Base-by-base conservation (phyloP, 2,797 vertebrate species). In the Schizothorax lantsangensis region DNA sequence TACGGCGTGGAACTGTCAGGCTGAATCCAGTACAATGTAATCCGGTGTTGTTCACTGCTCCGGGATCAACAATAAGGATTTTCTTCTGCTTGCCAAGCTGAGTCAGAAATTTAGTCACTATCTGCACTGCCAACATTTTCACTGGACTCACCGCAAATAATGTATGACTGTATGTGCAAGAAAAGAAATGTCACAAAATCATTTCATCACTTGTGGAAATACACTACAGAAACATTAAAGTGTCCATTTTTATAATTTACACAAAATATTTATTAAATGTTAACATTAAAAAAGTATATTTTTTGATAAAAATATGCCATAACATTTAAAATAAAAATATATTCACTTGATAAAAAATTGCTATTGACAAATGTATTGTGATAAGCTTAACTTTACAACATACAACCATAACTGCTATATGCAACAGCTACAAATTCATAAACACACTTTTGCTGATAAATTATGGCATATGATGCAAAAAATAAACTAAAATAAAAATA, bases 31-130 rank as follows among this genome's bases (percentile, higher is more conserved):
- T 23, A 79, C 78, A 79, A 77, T 38, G 64, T 36, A 47, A 79
- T 54, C 74, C 49, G 33, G 81, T 84, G 81, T 66, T 30, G 69
- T 79, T 84, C 71, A 59, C 59, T 75, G 84, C 81, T 52, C 52
- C 74, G 79, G 26, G 43, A 81, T 81, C 43, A 81, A 81, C 45
- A n/a, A 47, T 49, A 64, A 7, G 10, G 19, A 33, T 62, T 30
- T 79, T 49, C 14, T 68, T 49, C 62, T 36, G 40, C 26, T 47
- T 45, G 59, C n/a, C 72, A 19, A 78, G 49, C 30, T 8, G 74
- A 68, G 59, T 81, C 79, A 66, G 79, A 81, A 81, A 43, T 66
- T 47, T 19, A 81, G 62, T 12, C 57, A 33, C 59, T 59, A 3
- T 62, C 8, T 38, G n/a, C 33, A 78, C 75, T n/a, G 19, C 52